Conservation (phyloP, 2,888 invertebrate species). For the Odontocerum albicorne region DNA sequence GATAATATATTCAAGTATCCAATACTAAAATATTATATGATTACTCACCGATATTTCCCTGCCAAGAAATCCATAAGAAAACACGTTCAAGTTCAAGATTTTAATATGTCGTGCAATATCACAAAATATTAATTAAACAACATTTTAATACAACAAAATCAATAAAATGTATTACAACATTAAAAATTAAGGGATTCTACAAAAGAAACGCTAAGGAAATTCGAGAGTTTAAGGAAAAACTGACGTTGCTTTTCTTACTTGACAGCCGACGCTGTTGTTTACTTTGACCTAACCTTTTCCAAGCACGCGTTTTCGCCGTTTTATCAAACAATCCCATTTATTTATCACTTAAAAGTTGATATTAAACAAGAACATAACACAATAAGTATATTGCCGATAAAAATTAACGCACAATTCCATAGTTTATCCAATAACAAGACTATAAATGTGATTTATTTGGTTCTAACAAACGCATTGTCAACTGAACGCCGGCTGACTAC, state of each 20-base stretch:
- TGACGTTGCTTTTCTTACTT: constrained; percentile 12
- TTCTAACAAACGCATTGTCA: constrained; percentile 26
- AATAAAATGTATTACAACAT: too few relatives aligned
- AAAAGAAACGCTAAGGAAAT: constrained; percentile 4
- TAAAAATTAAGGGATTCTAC: too few relatives aligned
- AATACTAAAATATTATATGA: too few relatives aligned
- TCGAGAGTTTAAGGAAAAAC: background rate
- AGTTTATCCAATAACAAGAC: constrained; percentile 12
- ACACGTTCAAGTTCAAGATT: too few relatives aligned
- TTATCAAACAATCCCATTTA: background rate
- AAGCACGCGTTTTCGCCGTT: constrained; percentile 1
- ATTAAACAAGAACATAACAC: background rate
- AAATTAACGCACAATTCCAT: constrained; percentile 6
- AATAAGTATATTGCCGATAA: constrained; percentile 1
- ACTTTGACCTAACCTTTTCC: constrained; percentile 28
- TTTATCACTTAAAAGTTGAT: background rate
- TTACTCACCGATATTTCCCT: too few relatives aligned
- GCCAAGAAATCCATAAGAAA: too few relatives aligned
- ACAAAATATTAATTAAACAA: too few relatives aligned
- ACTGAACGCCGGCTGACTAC: constrained; percentile 27
- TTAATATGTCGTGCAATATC: too few relatives aligned
- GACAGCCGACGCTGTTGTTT: constrained; percentile 27
- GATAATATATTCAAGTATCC: too few relatives aligned
- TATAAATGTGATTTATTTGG: constrained; percentile 27
- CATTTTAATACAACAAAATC: too few relatives aligned